Base-by-base conservation (phyloP, 2,113 vertebrate genomes). In the Cinclus cinclus region DNA sequence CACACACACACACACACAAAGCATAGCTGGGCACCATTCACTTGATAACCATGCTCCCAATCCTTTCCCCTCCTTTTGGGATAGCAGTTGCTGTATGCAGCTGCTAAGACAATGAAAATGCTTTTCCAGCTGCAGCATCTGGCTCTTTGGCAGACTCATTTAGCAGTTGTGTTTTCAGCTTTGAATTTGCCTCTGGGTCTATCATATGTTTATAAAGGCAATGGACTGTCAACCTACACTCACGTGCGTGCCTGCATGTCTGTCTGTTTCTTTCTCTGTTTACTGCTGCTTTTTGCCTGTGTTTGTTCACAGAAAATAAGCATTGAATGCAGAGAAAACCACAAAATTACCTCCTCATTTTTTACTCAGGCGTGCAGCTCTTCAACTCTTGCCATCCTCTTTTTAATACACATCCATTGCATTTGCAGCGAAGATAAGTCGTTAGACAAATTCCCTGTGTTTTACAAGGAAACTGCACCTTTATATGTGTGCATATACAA, bases 201-300 rank as follows among this genome's bases (percentile, higher is more conserved):
- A 79, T 95, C 92, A 69, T 89, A 77, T 90, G 85, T 94, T 96
- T 95, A 83, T 93, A 86, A 97, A 96, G 90, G 90, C 93, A 94
- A 59, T 83, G 84, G 85, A 78, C 88, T 83, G 70, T 95, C 92
- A 92, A 49, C 83, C 77, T 84, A 86, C 13, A 33, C 83, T 89
- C 49, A 6, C 15, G 85, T 75, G 81, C 79, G 83, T 90, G 80
- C 71, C 75, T 37, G 73, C 19, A 2, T 80, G 67, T 95, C 90
- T 86, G 92, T 79, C 27, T 83, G 46, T 12, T 90, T 27, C 58
- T 31, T 28, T 87, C 67, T 87, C 91, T 63, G 47, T 67, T 90
- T 96, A 25, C 59, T 49, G 42, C 64, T 87, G 35, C 27, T 84
- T 64, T 42, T 58, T 76, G 44, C 60, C 44, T 35, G 13, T 52